Percentiles rank a stretch among this genome's conserved stretches.
Conservation (phyloP, 1,140 invertebrate genomes). For the Drosophila bocqueti region DNA sequence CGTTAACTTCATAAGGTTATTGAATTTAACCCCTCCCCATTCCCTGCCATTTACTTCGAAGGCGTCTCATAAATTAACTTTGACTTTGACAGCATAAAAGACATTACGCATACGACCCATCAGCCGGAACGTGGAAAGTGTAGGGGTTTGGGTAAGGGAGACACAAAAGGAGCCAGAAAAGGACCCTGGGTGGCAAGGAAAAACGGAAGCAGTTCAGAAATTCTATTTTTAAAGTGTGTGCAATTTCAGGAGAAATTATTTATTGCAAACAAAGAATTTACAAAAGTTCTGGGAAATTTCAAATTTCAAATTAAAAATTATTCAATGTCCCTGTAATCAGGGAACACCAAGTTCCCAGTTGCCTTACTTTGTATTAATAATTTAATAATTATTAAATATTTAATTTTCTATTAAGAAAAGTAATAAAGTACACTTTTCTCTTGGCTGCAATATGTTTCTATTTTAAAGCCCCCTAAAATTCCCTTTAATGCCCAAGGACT, state of each 20-base stretch:
- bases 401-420: neutral
- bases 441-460: neutral
- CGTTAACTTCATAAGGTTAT: conserved; percentile 76
- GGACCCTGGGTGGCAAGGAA: neutral
- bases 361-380: neutral
- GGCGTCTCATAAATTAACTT: conserved; percentile 66
- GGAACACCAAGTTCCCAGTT: neutral
- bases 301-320: neutral
- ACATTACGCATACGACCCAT: conserved; percentile 71
- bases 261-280: neutral
- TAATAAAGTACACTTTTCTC: neutral
- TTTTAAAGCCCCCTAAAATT: neutral
- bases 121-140: conserved; percentile 2
- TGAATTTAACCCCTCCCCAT: conserved; percentile 55
- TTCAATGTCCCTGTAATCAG: neutral
- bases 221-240: conserved; percentile 29
- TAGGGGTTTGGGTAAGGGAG: neutral
- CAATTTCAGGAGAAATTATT: conserved; percentile 7
- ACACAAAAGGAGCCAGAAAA: neutral
- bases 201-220: conserved; percentile 21
- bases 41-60: conserved; percentile 33
- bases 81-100: conserved; percentile 74
- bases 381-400: too few relatives aligned
- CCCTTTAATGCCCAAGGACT: conserved; percentile 40
- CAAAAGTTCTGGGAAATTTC: neutral